Percentiles rank a stretch among this genome's conserved stretches.
phyloP scores from a whole-genome alignment of 2,113 vertebrate genomes.

The Etheostoma spectabile region DNA sequence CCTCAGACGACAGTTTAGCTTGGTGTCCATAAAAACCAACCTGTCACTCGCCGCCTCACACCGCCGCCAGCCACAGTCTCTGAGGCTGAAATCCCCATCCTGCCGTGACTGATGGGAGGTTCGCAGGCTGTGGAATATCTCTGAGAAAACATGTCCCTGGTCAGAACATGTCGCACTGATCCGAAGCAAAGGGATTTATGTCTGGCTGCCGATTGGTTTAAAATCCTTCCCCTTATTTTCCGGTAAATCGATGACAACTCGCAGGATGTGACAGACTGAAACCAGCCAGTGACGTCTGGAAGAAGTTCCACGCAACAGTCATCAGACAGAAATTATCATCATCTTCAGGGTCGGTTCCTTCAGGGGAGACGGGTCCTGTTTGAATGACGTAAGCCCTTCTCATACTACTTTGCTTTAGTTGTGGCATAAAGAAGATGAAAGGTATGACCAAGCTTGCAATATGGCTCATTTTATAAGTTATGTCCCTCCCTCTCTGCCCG shows the following conservation, averaged over 20 bases:
- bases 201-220: conserved; percentile 33
- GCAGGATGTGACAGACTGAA: conserved; percentile 29
- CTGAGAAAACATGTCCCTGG: conserved; percentile 40
- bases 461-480: too few species aligned
- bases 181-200: conserved; percentile 46
- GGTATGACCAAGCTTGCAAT: too few species aligned
- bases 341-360: conserved; percentile 23
- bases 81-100: conserved; percentile 39
- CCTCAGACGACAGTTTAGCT: neutral
- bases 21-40: conserved; percentile 9
- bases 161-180: conserved; percentile 47
- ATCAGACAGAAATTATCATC: conserved; percentile 13
- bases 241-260: conserved; percentile 38
- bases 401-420: neutral
- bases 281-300: conserved; percentile 26
- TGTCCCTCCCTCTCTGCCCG: too few species aligned
- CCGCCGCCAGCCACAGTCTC: neutral
- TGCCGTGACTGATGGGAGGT: conserved; percentile 61
- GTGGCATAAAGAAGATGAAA: neutral
- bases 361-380: neutral
- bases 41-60: conserved; percentile 10
- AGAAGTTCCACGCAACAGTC: neutral
- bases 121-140: conserved; percentile 51
- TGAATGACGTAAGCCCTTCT: neutral
- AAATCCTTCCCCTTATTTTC: conserved; percentile 42